These are phyloP conservation scores for Drosophila punjabiensis DNA, from an alignment of 1,140 invertebrate species.

Conservation along the genomic window DNA sequence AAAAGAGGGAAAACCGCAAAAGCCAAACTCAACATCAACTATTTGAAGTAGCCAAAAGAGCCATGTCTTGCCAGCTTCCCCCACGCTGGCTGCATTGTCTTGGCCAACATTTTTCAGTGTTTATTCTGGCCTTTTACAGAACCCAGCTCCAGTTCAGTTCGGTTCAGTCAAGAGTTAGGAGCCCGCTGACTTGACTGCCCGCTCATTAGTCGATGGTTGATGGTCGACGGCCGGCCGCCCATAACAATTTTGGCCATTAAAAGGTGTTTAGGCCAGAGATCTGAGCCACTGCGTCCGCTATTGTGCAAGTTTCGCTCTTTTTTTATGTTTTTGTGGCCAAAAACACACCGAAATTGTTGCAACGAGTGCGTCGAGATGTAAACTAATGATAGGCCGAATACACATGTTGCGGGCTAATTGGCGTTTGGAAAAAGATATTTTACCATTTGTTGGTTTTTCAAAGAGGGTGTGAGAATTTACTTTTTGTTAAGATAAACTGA, in stretches of 20 bases:
- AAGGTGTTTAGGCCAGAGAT: slow-evolving; percentile 71
- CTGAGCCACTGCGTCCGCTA: slow-evolving; percentile 68
- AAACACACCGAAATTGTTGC: slow-evolving; percentile 60
- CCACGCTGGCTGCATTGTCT: slow-evolving; percentile 49
- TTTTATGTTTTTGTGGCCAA: slow-evolving; percentile 44
- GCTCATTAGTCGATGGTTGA: slow-evolving; percentile 69
- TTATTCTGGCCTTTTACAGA: slow-evolving; percentile 76
- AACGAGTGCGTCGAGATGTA: slow-evolving; percentile 72
- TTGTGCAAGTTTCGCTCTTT: slow-evolving; percentile 68
- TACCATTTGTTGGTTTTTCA: slow-evolving; percentile 37
- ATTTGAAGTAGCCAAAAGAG: slow-evolving; percentile 64
- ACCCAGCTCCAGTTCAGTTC: slow-evolving; percentile 48
- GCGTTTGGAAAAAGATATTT: slow-evolving; percentile 51
- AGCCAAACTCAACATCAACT: slow-evolving; percentile 63
- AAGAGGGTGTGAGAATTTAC: slow-evolving; percentile 37
- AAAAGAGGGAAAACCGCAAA: slow-evolving; percentile 60
- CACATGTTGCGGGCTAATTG: slow-evolving; percentile 67
- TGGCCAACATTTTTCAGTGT: slow-evolving; percentile 48
- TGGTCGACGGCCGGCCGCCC: slow-evolving; percentile 41
- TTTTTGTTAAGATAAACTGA: slow-evolving; percentile 5
- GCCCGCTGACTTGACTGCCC: slow-evolving; percentile 54
- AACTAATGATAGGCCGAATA: slow-evolving; percentile 73
- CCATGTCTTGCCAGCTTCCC: slow-evolving; percentile 20
- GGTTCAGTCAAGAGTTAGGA: slow-evolving; percentile 21
- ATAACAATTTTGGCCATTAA: slow-evolving; percentile 64